Base-by-base conservation (phyloP, 1,140 invertebrate species). In the Acromyrmex charruanus region DNA sequence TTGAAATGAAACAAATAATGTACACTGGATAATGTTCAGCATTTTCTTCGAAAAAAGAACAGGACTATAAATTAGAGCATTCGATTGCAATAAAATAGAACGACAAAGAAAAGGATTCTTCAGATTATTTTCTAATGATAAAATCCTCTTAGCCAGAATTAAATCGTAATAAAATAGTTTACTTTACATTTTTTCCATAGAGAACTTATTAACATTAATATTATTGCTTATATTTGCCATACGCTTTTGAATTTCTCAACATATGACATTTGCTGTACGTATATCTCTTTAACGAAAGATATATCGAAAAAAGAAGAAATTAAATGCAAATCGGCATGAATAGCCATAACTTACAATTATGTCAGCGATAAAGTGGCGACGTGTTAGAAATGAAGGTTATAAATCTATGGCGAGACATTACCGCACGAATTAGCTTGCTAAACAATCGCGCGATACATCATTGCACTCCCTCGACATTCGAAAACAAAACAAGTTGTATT, bases 261-360 rank as follows among this genome's bases (percentile, higher is more conserved):
- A 49, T 25, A 4, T 25, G 3, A 51, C 49, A 51, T 69, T 69
- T 18, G 21, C 25, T 12, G 14, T 21, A 14, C 21, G 21, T 21
- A 16, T 49, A 16, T 18, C 44, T 72, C 25, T 28, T 28, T 18
- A 28, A 51, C 31, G 14, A 77, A 25, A 59, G 14, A 28, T 2
- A 51, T 25, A 66, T 25, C 6, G 6, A 10, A 44, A 66, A 35
- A 39, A 66, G 10, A 49, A 69, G 2, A 25, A 69, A 51, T 49
- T 16, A 51, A 25, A 18, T 61, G 16, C n/a, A 61, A 59, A 68
- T 77, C 25, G 0, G 59, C 5, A 12, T 35, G 63, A 53, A 68
- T 80, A n/a, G 16, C 28, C 2, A 66, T 66, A 81, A 81, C 77
- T 80, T 81, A 81, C 65, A 66, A 71, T 21, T 31, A 71, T 81